Evolutionary conservation across 1,140 invertebrate species (phyloP).

Genomic region (Druon quercuslanigerum): DNA sequence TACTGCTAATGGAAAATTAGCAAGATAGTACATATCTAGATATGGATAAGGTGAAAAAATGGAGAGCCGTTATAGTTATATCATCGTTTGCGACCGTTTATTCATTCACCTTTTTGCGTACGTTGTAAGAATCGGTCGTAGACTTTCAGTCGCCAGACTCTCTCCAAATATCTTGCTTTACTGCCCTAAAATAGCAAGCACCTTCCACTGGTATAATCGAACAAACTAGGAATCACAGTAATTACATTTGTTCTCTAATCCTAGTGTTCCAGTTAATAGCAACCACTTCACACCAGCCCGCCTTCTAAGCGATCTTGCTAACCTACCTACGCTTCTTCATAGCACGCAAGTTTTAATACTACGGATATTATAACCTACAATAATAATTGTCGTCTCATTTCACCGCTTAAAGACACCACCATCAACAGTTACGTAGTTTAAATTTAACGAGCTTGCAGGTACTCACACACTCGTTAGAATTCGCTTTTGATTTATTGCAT

Average conservation of each 20-base stretch:
- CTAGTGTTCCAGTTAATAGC: constrained; percentile 56
- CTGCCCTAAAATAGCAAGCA: constrained; percentile 52
- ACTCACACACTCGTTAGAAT: not conserved
- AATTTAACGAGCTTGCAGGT: not conserved
- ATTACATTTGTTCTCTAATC: constrained; percentile 54
- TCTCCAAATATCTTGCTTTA: constrained; percentile 47
- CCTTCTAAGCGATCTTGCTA: constrained; percentile 53
- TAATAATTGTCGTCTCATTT: not conserved
- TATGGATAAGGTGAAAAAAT: not conserved
- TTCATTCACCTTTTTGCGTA: constrained; percentile 27
- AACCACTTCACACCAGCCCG: constrained; percentile 52
- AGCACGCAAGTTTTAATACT: constrained; percentile 49
- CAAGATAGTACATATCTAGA: not conserved
- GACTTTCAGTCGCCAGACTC: constrained; percentile 45
- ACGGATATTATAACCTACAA: constrained; percentile 46
- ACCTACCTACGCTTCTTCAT: constrained; percentile 37
- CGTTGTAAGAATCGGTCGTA: constrained; percentile 25
- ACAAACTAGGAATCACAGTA: constrained; percentile 54
- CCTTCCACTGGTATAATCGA: constrained; percentile 50
- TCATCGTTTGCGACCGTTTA: constrained; percentile 21
- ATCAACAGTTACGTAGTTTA: not conserved
- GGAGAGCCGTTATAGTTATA: constrained; percentile 19
- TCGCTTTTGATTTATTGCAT: not conserved
- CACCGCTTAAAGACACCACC: not conserved
- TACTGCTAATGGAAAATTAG: not conserved